These are phyloP conservation scores for Drusus annulatus DNA, from an alignment of 1,140 invertebrate species.

Conservation along the genomic window DNA sequence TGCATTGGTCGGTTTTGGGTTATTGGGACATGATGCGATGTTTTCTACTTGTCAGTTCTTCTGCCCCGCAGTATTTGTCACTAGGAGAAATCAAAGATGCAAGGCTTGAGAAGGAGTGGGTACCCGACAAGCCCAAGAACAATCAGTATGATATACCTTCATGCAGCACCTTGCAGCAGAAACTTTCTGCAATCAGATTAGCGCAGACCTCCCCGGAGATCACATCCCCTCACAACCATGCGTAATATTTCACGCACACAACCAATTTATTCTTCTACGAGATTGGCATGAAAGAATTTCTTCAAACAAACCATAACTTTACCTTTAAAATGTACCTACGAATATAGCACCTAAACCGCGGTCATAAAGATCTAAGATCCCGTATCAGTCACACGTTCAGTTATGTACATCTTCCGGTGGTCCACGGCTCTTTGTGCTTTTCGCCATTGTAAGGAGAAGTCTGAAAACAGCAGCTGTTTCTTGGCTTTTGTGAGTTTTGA, in stretches of 20 bases:
- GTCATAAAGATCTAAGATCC: slow-evolving; percentile 7
- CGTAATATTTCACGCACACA: slow-evolving; percentile 43
- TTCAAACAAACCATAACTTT: slow-evolving; percentile 17
- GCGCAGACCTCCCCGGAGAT: slow-evolving; percentile 40
- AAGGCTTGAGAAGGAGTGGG: too few relatives aligned
- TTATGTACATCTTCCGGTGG: neutral
- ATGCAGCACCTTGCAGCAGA: neutral
- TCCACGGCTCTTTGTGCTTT: slow-evolving; percentile 7
- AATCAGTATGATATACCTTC: neutral
- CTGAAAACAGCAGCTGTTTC: slow-evolving; percentile 50
- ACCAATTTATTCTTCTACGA: slow-evolving; percentile 22
- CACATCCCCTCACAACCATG: slow-evolving; percentile 29
- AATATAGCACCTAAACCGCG: neutral
- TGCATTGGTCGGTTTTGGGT: too few relatives aligned
- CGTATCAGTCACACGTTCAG: neutral
- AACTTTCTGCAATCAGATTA: slow-evolving; percentile 6
- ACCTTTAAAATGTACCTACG: neutral
- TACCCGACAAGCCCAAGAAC: too few relatives aligned
- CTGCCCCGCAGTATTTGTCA: too few relatives aligned
- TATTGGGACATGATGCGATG: too few relatives aligned
- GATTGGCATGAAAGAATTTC: slow-evolving; percentile 51
- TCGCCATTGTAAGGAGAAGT: slow-evolving; percentile 28
- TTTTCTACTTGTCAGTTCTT: too few relatives aligned
- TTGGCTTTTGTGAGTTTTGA: slow-evolving; percentile 45
- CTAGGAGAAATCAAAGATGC: too few relatives aligned